Conservation (phyloP, 2,888 invertebrate genomes). For the Ctena decussata region DNA sequence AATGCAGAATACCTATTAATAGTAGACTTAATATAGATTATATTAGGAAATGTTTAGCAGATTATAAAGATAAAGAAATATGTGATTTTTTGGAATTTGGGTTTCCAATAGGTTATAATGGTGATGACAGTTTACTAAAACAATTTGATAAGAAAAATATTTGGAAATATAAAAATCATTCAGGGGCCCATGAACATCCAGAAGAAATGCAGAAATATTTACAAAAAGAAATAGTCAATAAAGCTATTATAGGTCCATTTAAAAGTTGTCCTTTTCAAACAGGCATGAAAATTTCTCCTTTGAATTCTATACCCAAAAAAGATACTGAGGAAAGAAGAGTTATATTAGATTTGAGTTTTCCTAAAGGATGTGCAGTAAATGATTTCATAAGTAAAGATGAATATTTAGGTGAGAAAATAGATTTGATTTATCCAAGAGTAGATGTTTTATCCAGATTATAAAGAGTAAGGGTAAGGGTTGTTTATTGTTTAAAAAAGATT, state of each 20-base stretch:
- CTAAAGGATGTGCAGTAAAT: neutral
- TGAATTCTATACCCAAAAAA: conserved; percentile 1
- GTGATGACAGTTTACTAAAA: neutral
- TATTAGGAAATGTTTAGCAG: neutral
- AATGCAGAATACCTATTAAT: neutral
- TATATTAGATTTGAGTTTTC: conserved; percentile 1
- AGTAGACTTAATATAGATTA: neutral
- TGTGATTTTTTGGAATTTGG: conserved; percentile 3
- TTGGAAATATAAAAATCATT: neutral
- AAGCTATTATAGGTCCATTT: neutral
- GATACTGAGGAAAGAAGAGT: neutral
- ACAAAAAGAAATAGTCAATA: neutral
- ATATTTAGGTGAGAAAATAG: neutral
- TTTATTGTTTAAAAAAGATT: neutral
- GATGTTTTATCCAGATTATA: neutral
- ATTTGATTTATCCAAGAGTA: neutral
- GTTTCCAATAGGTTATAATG: neutral
- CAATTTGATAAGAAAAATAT: neutral
- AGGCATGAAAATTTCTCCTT: neutral
- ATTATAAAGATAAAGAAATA: neutral
- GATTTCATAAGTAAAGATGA: neutral
- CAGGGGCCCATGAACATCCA: neutral
- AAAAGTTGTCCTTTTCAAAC: neutral
- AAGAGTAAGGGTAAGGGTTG: neutral
- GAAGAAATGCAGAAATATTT: conserved; percentile 7